Base-by-base conservation (phyloP, 2,797 vertebrate species). In the Macroramphosus scolopax region DNA sequence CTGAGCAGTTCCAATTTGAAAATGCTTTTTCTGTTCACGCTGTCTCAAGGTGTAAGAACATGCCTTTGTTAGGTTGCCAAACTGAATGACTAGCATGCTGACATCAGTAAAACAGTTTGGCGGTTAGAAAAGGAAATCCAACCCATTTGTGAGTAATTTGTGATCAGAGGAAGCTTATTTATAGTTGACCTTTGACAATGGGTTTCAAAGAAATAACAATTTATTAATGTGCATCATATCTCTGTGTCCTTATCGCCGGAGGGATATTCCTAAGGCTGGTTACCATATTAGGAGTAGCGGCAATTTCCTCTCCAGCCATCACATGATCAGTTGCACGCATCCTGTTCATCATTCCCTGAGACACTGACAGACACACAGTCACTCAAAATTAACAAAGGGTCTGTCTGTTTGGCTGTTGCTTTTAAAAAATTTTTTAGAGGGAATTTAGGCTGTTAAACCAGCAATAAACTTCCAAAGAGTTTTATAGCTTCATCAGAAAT, bases 221-320 rank as follows among this genome's bases (percentile, higher is more conserved):
- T 63, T 18, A 48, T 65, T 48, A 33, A 55, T 46, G 1, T 0
- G 6, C 1, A 7, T 73, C 24, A 29, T 37, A 59, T 65, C 31
- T 68, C 16, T 36, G 5, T 15, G 17, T 1, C 42, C 37, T 39
- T 25, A 47, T 37, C 39, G 32, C 66, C 35, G 16, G 15, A 72
- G 33, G 56, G 44, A 42, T 22, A 25, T 57, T 63, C 13, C 2
- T 49, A 1, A 40, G 59, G 39, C 39, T 33, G 36, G 52, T 51
- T 57, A 43, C 14, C 17, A 35, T 36, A 39, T 57, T 51, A 65
- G 16, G 34, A 25, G 17, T 29, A 33, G 35, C 45, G 34, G 17
- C 51, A 44, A 38, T 72, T 81, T 84, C 68, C 71, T 66, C 58
- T 66, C 17, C 26, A 51, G 35, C 37, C 42, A 31, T 83, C 80